Base-by-base conservation (phyloP, 2,113 vertebrate species). In the Leucopternis melanops region DNA sequence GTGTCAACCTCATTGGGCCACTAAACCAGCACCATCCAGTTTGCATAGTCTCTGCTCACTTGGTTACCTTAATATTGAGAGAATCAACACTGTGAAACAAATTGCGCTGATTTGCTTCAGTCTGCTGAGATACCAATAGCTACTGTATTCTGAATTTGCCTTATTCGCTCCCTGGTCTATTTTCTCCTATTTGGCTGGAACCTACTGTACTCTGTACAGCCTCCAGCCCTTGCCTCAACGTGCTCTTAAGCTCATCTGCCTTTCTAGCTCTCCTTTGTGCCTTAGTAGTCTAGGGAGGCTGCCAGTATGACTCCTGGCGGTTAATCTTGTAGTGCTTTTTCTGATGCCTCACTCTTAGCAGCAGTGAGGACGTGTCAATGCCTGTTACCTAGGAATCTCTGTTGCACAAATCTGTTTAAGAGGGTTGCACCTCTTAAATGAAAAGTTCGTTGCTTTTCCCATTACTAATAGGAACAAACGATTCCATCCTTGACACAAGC, bases 341-440 rank as follows among this genome's bases (percentile, higher is more conserved):
- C 66, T 92, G 71, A 6, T 94, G 67, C 59, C 50, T 96, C 8
- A 0, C 86, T 92, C 27, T 31, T 63, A 29, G 74, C 87, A 86
- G 82, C 69, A 57, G 36, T 2, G 47, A 84, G 87, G 73, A 84
- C 80, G 0, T 95, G 96, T 95, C 75, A 27, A 21, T 63, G 88
- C 96, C 90, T 96, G 96, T 90, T 90, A 45, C 69, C 38, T 57
- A 58, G 71, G 89, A 86, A 85, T 91, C 86, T 74, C 38, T 38
- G 42, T 77, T 85, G 78, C 61, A 77, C 47, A 27, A 4, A 63
- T 82, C 50, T 66, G 13, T 75, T 59, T 40, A 2, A 54, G 40
- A 78, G 62, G 15, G 52, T 63, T 92, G 42, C 36, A 42, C 45
- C 47, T 78, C 54, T 55, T 55, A 55, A 55, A 55, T 4, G 54